phyloP scores from a whole-genome alignment of 2,797 vertebrate genomes.

The Simalia tracyae region DNA sequence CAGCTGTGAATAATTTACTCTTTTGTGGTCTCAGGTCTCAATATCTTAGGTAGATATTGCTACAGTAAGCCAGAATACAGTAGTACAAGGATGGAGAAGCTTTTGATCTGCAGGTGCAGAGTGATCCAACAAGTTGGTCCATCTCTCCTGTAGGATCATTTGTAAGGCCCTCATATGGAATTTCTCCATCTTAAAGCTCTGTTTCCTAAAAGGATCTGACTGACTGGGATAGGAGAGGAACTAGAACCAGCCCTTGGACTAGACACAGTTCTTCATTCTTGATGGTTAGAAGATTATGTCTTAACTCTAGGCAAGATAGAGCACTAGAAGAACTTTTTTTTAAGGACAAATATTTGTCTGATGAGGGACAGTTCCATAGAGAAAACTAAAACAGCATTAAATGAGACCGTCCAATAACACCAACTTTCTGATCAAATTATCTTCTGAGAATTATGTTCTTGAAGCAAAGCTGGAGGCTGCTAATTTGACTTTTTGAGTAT shows the following conservation, averaged over 20 bases:
- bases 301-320: neutral
- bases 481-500: neutral
- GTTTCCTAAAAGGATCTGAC: no score
- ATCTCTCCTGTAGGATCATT: no score
- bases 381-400: constrained; percentile 28
- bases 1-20: neutral
- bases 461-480: neutral
- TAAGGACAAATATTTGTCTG: constrained; percentile 12
- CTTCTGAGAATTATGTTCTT: neutral
- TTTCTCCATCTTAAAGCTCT: no score
- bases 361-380: neutral
- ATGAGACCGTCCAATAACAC: neutral
- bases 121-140: no score
- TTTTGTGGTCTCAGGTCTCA: neutral
- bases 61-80: no score
- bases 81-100: no score
- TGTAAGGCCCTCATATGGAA: no score
- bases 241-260: no score
- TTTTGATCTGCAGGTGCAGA: no score
- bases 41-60: neutral
- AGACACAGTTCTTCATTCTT: no score
- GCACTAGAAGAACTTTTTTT: neutral
- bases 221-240: no score
- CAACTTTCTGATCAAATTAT: constrained; percentile 17
- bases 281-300: neutral